Percentiles rank a stretch among this genome's conserved stretches.
Evolutionary conservation across 2,888 invertebrate species (phyloP).

Genomic region (Esperia sulphurella): DNA sequence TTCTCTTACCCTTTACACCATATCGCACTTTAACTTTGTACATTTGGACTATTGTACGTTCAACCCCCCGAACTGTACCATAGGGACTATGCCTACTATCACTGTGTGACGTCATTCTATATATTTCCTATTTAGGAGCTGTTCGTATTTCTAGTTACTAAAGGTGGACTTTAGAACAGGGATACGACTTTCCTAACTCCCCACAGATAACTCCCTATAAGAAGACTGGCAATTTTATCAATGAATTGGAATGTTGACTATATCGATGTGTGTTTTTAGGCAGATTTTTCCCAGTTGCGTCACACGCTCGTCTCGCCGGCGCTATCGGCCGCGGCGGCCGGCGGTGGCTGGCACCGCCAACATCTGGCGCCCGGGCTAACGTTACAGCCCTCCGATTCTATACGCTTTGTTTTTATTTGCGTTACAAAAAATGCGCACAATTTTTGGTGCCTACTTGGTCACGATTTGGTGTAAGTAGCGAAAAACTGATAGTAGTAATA

Average conservation of each 20-base stretch:
- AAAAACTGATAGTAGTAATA: no score
- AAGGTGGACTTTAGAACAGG: no score
- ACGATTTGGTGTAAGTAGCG: neutral
- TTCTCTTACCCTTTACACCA: no score
- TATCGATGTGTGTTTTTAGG: neutral
- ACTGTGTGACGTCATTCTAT: no score
- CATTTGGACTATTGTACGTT: no score
- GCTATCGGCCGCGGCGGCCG: slow-evolving; percentile 27
- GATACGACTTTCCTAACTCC: no score
- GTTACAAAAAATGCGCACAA: neutral
- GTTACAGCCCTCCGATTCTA: slow-evolving; percentile 1
- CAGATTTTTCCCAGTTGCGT: slow-evolving; percentile 17
- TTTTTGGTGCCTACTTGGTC: neutral
- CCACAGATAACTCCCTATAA: no score
- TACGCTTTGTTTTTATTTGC: neutral
- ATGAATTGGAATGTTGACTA: neutral
- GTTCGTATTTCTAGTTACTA: no score
- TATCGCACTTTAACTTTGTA: no score
- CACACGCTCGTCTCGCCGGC: slow-evolving; percentile 12
- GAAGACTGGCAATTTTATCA: neutral
- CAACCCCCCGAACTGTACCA: no score
- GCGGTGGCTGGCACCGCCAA: slow-evolving; percentile 21
- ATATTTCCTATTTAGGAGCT: no score
- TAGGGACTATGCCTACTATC: no score
- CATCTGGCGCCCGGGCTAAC: slow-evolving; percentile 9